These are phyloP conservation scores for Aphidius ervi DNA, from an alignment of 1,140 invertebrate species.

Conservation along the genomic window DNA sequence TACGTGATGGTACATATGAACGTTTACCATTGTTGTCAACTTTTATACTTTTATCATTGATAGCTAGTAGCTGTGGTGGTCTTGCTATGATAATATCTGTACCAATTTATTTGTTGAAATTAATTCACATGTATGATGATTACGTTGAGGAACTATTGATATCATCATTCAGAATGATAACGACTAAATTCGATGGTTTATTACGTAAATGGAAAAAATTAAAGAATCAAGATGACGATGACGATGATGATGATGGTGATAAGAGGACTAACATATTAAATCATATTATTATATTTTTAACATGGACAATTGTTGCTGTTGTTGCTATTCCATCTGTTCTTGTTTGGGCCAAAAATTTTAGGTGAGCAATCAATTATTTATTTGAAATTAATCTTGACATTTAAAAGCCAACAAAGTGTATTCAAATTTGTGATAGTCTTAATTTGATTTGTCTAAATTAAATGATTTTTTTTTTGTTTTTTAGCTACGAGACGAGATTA, in stretches of 20 bases:
- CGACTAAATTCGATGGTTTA: constrained; percentile 24
- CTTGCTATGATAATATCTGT: constrained; percentile 51
- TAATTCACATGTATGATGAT: constrained; percentile 71
- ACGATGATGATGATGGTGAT: not conserved
- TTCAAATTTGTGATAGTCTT: no score
- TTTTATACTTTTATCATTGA: constrained; percentile 48
- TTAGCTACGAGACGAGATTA: constrained; percentile 43
- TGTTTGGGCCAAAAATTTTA: constrained; percentile 53
- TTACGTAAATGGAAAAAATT: constrained; percentile 16
- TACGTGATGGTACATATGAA: constrained; percentile 46
- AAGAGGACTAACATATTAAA: constrained; percentile 39
- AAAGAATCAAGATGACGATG: constrained; percentile 13
- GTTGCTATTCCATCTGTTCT: constrained; percentile 47
- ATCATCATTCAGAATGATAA: constrained; percentile 34
- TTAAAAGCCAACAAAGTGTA: not conserved
- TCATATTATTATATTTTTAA: constrained; percentile 46
- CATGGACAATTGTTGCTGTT: constrained; percentile 41
- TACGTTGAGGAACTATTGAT: constrained; percentile 63
- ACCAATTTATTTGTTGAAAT: constrained; percentile 50
- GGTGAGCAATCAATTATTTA: not conserved
- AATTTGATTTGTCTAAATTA: no score
- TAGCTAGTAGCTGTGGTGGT: constrained; percentile 56
- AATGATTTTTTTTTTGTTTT: constrained; percentile 24
- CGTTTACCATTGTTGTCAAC: constrained; percentile 54
- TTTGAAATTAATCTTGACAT: not conserved